Evolutionary conservation across 1,140 invertebrate species (phyloP), one percentile per base, ranked within the genome.

Genomic region (Spodoptera litura): DNA sequence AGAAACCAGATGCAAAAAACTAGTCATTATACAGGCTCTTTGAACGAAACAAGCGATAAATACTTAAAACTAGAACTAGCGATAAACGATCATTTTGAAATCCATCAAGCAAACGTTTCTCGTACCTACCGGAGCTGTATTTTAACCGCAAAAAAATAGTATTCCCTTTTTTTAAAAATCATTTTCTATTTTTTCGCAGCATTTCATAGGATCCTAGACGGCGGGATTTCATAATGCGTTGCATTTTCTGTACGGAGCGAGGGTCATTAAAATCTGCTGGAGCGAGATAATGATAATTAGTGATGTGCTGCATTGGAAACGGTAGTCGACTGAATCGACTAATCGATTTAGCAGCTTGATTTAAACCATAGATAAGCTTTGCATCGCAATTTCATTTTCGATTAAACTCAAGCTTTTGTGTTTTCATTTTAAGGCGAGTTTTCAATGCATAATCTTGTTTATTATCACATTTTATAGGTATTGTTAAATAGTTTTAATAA

Each of bases 201-300:
- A 73, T 49, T 51, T 61, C 56, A 61, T 73, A 73, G 56, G 49
- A 73, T 49, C 44, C 56, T 73, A 73, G 55, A 53, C 71, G 55
- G 55, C 56, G 71, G 20, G 71, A 59, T 73, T 73, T 73, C 55
- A 73, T 73, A 73, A 73, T 59, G 71, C 71, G 56, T 59, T 73
- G 71, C 71, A 73, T 73, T 73, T 73, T 73, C 71, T 73, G 55
- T 73, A 49, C 71, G 55, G 35, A 73, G 71, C 71, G 71, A 73
- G 55, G 71, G 71, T 73, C 71, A 73, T 73, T 73, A 73, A 73
- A 73, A 59, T 51, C 71, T 61, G 56, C 56, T 51, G 71, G 56
- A 59, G 71, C 71, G 55, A 51, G 71, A 73, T 73, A 73, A 73
- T 73, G 71, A 73, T 73, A 73, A 73, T 73, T 61, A 73, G 71